phyloP scores from a whole-genome alignment of 2,888 invertebrate species.

The Tiliacea aurago region DNA sequence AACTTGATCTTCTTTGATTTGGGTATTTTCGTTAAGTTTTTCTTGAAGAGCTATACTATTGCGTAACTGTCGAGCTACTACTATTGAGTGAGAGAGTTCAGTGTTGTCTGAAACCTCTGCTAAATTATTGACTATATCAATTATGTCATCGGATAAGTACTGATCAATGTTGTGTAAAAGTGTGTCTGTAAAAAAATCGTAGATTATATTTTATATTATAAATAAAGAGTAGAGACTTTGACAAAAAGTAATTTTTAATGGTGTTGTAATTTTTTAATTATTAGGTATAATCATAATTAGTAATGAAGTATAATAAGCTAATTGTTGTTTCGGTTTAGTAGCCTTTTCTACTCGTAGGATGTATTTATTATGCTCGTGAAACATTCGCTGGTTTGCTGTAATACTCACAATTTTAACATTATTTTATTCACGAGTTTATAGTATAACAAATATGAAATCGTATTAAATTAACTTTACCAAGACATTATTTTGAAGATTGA shows the following conservation, averaged over 20 bases:
- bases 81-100: constrained; percentile 32
- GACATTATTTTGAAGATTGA: not conserved
- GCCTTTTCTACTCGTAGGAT: not conserved
- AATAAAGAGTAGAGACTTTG: not conserved
- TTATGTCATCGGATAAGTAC: constrained; percentile 27
- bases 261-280: not conserved
- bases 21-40: not conserved
- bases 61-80: constrained; percentile 24
- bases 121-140: constrained; percentile 18
- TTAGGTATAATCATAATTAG: not conserved
- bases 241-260: not conserved
- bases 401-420: not conserved
- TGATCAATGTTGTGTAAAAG: constrained; percentile 34
- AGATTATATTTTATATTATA: constrained; percentile 6
- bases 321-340: not conserved
- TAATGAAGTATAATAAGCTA: not conserved
- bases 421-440: not conserved
- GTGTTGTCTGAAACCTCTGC: constrained; percentile 9
- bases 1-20: constrained; percentile 10
- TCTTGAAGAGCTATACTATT: constrained; percentile 10
- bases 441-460: not conserved
- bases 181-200: constrained; percentile 45
- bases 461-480: no score
- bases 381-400: not conserved
- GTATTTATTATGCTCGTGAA: not conserved